Percentiles rank a stretch among this genome's conserved stretches.
Conservation (phyloP, 2,888 invertebrate genomes). For the Amphipyra berbera region DNA sequence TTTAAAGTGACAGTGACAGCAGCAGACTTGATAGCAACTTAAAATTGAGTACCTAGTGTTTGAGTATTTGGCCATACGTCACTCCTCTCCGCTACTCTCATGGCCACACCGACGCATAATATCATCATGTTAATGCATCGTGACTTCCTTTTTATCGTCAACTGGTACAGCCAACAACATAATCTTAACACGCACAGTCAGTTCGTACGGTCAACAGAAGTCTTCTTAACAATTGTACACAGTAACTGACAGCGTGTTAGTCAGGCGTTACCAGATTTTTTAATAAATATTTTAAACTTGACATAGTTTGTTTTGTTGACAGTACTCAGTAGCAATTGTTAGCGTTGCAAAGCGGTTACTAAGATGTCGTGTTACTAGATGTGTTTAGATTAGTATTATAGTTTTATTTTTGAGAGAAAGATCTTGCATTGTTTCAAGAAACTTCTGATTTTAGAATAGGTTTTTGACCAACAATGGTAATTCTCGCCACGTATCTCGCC, state of each 20-base stretch:
- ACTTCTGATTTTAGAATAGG: too few relatives aligned
- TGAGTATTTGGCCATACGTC: too few relatives aligned
- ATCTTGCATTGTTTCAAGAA: too few relatives aligned
- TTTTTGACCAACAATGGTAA: too few relatives aligned
- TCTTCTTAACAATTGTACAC: not conserved
- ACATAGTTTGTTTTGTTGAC: conserved; percentile 67
- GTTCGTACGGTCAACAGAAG: not conserved
- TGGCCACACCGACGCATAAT: conserved; percentile 32
- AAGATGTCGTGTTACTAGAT: conserved; percentile 52
- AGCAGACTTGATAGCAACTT: too few relatives aligned
- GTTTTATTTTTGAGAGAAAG: not conserved
- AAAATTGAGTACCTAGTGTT: too few relatives aligned
- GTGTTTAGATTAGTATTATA: conserved; percentile 16
- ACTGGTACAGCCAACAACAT: conserved; percentile 48
- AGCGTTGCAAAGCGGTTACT: conserved; percentile 43
- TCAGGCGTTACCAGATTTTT: conserved; percentile 25
- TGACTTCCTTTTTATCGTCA: conserved; percentile 73
- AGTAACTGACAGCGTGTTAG: not conserved
- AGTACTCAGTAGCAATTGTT: conserved; percentile 57
- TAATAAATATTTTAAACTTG: conserved; percentile 63
- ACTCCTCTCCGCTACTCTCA: not conserved
- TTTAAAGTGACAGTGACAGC: too few relatives aligned
- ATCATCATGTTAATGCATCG: conserved; percentile 55
- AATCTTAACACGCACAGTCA: not conserved
- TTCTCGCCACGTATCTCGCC: too few relatives aligned